Evolutionary conservation across 2,113 vertebrate genomes (phyloP), one percentile per base, ranked within the genome.

Genomic region (Sinocyclocheilus rhinocerous): DNA sequence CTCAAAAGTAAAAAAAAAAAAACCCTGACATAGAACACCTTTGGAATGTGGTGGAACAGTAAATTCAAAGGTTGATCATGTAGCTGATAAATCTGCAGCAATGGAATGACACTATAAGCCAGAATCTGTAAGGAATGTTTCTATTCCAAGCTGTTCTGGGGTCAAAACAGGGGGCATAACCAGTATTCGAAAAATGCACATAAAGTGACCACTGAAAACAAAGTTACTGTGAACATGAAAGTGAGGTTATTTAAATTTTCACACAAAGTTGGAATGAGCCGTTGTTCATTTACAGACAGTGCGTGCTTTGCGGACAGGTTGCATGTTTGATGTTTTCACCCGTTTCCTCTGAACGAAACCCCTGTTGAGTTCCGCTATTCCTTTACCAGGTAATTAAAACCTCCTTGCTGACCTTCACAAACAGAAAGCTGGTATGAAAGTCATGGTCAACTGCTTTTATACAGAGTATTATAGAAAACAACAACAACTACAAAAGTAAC

Each of bases 401-500:
- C 93, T 93, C 92, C 92, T 95, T 92, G 91, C 76, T 79, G 87
- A 95, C 93, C 94, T 94, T 91, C 91, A 86, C 92, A 93, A 88
- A 87, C 84, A 70, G 77, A 88, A 86, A 33, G 65, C 94, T 92
- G 91, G 92, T 93, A 94, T 94, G 92, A 92, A 93, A 95, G 95
- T 95, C 95, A 95, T 94, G 95, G 94, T 95, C 95, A 95, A 93
- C 92, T 93, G 94, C 91, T 93, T 95, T 95, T 95, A 93, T 95
- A 92, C 89, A 90, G 88, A 91, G 88, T 89, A 90, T 92, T 87
- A 89, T 87, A 91, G 86, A 93, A 94, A 93, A 95, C 93, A 95
- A 94, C 93, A 95, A 94, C 94, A 95, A 95, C 93, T 94, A 95
- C 94, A 94, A 94, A 93, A 93, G 92, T 94, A 94, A 94, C 93